Evolutionary conservation across 2,113 vertebrate species (phyloP).

Genomic region (Prunella himalayana): DNA sequence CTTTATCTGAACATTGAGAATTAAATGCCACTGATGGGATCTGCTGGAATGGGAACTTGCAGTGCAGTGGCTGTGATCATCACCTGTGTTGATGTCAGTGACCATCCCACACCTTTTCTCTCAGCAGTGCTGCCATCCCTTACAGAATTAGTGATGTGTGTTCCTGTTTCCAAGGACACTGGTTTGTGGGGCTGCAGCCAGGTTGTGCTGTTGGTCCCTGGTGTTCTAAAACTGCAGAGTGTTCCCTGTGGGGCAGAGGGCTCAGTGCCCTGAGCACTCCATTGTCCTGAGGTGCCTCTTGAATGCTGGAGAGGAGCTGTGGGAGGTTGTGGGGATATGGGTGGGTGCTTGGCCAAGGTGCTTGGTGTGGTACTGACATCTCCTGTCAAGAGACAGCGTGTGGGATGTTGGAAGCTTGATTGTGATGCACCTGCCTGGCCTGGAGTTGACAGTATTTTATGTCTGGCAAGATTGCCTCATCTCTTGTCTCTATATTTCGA

Average conservation of each 20-base stretch:
- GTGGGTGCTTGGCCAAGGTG: neutral
- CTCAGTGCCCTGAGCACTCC: neutral
- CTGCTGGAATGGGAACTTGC: neutral
- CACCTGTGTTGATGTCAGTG: neutral
- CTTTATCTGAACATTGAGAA: neutral
- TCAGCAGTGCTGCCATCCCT: neutral
- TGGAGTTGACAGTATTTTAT: neutral
- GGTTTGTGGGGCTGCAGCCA: neutral
- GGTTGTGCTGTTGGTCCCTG: neutral
- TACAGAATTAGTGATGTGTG: neutral
- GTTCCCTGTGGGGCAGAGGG: neutral
- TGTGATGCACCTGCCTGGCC: neutral
- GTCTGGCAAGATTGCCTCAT: neutral
- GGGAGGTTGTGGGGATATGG: neutral
- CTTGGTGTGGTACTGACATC: neutral
- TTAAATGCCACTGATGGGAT: neutral
- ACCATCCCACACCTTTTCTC: neutral
- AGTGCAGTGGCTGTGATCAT: neutral
- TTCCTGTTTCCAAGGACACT: neutral
- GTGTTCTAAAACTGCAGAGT: neutral
- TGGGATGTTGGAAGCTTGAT: neutral
- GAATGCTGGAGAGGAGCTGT: neutral
- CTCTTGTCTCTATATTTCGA: accelerated
- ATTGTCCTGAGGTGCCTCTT: neutral
- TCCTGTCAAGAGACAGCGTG: neutral